Percentiles rank a stretch among this genome's conserved stretches.
Conservation (phyloP, 2,888 invertebrate genomes). For the Heteromurus nitidus region DNA sequence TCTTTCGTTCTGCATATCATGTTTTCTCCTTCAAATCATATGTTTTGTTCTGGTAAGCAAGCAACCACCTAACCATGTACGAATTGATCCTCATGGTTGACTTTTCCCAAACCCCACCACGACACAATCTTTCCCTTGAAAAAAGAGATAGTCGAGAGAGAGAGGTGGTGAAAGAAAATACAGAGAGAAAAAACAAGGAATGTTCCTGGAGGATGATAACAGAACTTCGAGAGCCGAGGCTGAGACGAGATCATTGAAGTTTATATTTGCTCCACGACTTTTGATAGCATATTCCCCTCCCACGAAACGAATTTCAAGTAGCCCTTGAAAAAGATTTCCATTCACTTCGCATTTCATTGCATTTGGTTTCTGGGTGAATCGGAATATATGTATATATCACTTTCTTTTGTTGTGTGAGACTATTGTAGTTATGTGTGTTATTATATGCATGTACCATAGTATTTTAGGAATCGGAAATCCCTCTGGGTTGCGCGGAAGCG, state of each 20-base stretch:
- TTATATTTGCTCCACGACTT: too few relatives aligned
- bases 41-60: neutral
- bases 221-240: too few relatives aligned
- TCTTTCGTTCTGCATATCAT: neutral
- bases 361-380: too few relatives aligned
- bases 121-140: neutral
- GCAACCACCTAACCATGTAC: too few relatives aligned
- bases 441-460: constrained; percentile 11
- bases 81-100: neutral
- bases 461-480: constrained; percentile 40
- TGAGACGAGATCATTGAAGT: too few relatives aligned
- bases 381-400: too few relatives aligned
- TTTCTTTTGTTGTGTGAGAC: constrained; percentile 28
- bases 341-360: constrained; percentile 26
- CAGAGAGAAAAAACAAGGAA: too few relatives aligned
- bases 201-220: too few relatives aligned
- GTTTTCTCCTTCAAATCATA: neutral
- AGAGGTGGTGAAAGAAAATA: too few relatives aligned
- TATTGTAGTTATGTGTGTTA: neutral
- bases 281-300: constrained; percentile 2
- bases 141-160: too few relatives aligned
- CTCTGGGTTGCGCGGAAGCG: constrained; percentile 45
- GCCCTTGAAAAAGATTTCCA: constrained; percentile 39
- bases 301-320: constrained; percentile 41
- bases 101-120: neutral